Conservation (phyloP, 2,888 invertebrate species). For the Cephus runcator region DNA sequence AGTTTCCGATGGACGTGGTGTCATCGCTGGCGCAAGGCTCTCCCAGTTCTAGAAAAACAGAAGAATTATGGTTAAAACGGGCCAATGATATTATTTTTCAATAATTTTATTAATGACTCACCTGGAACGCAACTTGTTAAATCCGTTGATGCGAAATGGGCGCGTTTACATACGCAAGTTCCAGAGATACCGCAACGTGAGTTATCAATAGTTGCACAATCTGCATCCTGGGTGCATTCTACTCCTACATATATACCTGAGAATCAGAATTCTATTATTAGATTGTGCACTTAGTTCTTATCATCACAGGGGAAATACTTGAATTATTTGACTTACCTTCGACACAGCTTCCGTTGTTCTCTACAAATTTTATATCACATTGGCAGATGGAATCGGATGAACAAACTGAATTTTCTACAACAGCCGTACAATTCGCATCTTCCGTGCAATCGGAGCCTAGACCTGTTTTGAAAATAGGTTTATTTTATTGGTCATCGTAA, state of each 20-base stretch:
- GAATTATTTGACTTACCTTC: no score
- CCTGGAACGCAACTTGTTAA: conserved; percentile 45
- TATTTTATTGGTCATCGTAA: neutral
- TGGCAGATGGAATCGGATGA: no score
- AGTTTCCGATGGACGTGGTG: conserved; percentile 24
- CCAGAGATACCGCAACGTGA: conserved; percentile 38
- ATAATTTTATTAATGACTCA: conserved; percentile 19
- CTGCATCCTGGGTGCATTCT: conserved; percentile 29
- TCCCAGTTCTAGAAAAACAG: conserved; percentile 44
- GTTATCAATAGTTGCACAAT: conserved; percentile 37
- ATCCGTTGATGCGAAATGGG: conserved; percentile 24
- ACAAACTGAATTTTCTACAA: no score
- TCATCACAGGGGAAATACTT: no score
- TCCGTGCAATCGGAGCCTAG: neutral
- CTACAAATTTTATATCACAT: no score
- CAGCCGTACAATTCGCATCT: neutral
- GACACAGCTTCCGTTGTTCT: no score
- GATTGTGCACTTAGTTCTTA: no score
- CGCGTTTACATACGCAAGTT: conserved; percentile 43
- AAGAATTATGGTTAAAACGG: neutral
- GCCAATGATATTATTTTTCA: neutral
- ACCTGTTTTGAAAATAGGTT: neutral
- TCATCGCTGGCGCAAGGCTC: conserved; percentile 35
- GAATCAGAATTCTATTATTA: no score
- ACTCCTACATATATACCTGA: conserved; percentile 9